Evolutionary conservation across 2,888 invertebrate species (phyloP).

Genomic region (Thyatira batis): DNA sequence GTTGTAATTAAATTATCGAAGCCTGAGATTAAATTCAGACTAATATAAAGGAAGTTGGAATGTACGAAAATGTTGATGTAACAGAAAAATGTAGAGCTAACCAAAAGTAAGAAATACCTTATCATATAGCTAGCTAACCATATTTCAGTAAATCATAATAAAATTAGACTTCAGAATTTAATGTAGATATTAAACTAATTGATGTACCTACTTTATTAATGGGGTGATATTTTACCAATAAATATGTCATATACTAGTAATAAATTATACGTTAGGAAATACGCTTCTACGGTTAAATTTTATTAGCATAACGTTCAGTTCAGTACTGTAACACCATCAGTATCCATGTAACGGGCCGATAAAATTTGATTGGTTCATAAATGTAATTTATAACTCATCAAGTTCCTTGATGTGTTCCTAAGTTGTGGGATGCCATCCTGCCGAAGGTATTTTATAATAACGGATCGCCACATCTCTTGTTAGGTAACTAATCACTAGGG

Average conservation of each 20-base stretch:
- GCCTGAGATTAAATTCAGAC: too few species aligned
- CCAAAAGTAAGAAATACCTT: too few species aligned
- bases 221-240: background rate
- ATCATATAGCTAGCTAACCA: too few species aligned
- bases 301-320: background rate
- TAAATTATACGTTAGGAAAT: background rate
- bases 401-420: background rate
- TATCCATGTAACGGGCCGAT: constrained; percentile 4
- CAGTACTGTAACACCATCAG: background rate
- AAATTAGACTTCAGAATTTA: background rate
- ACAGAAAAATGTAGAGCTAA: too few species aligned
- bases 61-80: too few species aligned
- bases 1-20: background rate
- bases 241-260: background rate
- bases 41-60: too few species aligned
- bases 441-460: constrained; percentile 1
- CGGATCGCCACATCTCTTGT: background rate
- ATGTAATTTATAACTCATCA: constrained; percentile 8
- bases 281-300: background rate
- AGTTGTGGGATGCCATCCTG: background rate
- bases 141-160: too few species aligned
- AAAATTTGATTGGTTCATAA: constrained; percentile 7
- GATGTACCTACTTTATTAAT: background rate
- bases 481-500: background rate
- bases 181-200: background rate